Conservation (phyloP, 2,888 invertebrate species). For the Lochmaea crataegi region DNA sequence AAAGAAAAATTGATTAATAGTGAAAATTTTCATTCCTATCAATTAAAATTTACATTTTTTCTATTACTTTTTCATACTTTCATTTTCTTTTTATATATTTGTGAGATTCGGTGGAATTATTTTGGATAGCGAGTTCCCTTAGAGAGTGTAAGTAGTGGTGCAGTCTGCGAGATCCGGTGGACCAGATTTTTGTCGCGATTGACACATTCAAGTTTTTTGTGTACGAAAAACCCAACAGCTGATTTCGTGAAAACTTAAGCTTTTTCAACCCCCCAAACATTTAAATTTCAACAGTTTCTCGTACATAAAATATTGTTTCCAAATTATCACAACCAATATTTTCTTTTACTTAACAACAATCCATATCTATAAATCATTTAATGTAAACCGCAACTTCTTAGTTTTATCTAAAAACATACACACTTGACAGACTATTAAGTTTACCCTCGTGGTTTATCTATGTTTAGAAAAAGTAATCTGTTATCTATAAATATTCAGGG, state of each 20-base stretch:
- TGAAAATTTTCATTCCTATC: too few relatives aligned
- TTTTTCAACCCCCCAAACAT: too few relatives aligned
- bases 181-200: constrained; percentile 32
- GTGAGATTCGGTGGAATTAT: not conserved
- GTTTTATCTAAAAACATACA: constrained; percentile 3
- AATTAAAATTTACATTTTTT: too few relatives aligned
- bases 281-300: too few relatives aligned
- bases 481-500: constrained; percentile 8
- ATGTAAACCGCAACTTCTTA: not conserved
- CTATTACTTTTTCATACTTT: too few relatives aligned
- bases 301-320: too few relatives aligned
- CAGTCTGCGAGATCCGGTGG: constrained; percentile 19
- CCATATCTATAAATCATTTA: constrained; percentile 1
- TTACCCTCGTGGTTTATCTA: constrained; percentile 9
- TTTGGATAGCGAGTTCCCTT: not conserved
- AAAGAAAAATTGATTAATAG: too few relatives aligned
- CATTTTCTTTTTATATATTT: not conserved
- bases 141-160: constrained; percentile 12
- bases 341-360: not conserved
- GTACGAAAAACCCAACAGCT: constrained; percentile 39
- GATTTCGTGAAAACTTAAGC: constrained; percentile 15
- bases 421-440: constrained; percentile 1
- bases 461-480: constrained; percentile 3
- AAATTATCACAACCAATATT: not conserved
- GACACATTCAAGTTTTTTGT: constrained; percentile 29